Base-by-base conservation (phyloP, 2,113 vertebrate species). In the Tachuris rubrigastra region DNA sequence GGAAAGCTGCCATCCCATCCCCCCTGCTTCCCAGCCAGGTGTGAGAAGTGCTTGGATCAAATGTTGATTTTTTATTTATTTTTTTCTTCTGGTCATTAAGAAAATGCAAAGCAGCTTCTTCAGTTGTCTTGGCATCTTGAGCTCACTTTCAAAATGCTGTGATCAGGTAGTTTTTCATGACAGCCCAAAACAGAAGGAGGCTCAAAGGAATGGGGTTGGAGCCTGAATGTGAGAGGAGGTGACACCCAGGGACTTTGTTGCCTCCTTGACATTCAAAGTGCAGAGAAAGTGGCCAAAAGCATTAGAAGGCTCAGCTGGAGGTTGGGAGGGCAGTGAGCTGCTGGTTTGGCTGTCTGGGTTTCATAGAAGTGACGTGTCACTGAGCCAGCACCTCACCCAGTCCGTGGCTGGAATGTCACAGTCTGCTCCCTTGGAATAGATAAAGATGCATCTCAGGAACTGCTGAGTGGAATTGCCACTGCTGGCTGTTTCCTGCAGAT, bases 41-140 rank as follows among this genome's bases (percentile, higher is more conserved):
- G 17, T 68, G 76, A 89, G 89, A 94, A 85, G 12, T 33, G 55
- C 73, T 95, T 93, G 84, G 39, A 74, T 75, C 69, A 42, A 53
- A 53, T 7, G 2, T 69, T 77, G 71, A 30, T 82, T 91, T 77
- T 79, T 62, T 44, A n/a, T n/a, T n/a, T n/a, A n/a, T n/a, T n/a
- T n/a, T n/a, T 44, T 76, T 78, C 22, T 50, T 50, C 75, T 6
- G 14, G 59, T 80, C 71, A 39, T 94, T 81, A 90, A 23, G 67
- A n/a, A 83, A 91, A 90, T 90, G 93, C 90, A 91, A 94, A 96
- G 74, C 78, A 77, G 50, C 49, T 82, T 83, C 89, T 91, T 93
- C 16, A 27, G 53, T 59, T 80, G 65, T 89, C 69, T 62, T 76
- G 65, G 91, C 69, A 41, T 47, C 69, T 50, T 3, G 2, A 82